These are phyloP conservation scores for Dermolepida albohirtum DNA, from an alignment of 2,888 invertebrate species.

Conservation along the genomic window DNA sequence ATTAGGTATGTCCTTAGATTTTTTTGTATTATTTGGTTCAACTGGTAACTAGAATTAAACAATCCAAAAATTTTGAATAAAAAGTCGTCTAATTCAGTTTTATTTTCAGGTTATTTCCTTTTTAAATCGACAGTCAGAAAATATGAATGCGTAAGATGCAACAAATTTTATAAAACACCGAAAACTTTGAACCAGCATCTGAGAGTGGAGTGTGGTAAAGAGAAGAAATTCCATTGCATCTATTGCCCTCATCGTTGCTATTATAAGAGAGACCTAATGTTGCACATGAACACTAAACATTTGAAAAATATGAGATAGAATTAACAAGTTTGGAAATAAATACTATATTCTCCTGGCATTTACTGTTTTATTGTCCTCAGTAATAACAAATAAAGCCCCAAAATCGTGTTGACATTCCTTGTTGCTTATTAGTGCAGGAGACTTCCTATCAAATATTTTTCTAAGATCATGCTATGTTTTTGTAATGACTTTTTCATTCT, in stretches of 20 bases:
- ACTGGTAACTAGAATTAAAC: no score
- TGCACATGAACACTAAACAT: conserved; percentile 36
- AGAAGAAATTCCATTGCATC: conserved; percentile 36
- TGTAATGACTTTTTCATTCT: no score
- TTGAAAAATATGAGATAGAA: conserved; percentile 11
- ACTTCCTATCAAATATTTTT: no score
- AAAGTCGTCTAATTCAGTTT: conserved; percentile 10
- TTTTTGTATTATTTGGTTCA: no score
- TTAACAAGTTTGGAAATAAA: conserved; percentile 14
- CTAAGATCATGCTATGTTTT: no score
- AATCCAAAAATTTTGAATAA: background rate
- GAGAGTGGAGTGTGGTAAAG: conserved; percentile 42
- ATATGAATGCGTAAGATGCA: conserved; percentile 36
- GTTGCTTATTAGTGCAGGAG: no score
- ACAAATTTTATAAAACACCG: conserved; percentile 42
- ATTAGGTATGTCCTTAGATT: no score
- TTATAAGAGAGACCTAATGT: conserved; percentile 37
- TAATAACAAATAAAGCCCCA: background rate
- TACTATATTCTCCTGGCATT: conserved; percentile 1
- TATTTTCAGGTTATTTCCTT: conserved; percentile 27
- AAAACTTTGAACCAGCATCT: conserved; percentile 40
- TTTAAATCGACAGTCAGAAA: conserved; percentile 32
- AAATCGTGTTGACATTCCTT: no score
- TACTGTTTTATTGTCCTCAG: background rate
- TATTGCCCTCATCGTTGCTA: conserved; percentile 37